Evolutionary conservation across 2,888 invertebrate species (phyloP).

Genomic region (Acronicta alni): DNA sequence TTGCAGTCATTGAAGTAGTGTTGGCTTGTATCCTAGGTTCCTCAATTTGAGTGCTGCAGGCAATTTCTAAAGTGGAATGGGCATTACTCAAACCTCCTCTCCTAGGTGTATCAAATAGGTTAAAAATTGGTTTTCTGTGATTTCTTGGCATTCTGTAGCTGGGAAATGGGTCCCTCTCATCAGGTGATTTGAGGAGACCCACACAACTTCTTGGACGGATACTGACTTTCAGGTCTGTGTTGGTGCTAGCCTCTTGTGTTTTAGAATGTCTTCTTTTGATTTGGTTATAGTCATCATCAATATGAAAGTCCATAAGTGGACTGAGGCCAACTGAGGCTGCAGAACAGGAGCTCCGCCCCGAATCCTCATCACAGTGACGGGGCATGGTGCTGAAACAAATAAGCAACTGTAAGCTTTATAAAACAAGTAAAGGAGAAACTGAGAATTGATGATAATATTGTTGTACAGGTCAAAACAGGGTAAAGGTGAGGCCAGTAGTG

Average conservation of each 20-base stretch:
- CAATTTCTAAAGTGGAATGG: slow-evolving; percentile 83
- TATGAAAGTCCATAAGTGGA: slow-evolving; percentile 72
- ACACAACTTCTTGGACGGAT: slow-evolving; percentile 77
- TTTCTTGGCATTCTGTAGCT: slow-evolving; percentile 74
- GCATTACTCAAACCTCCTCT: slow-evolving; percentile 83
- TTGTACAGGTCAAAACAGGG: too few relatives aligned
- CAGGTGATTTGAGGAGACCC: slow-evolving; percentile 81
- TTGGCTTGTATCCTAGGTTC: slow-evolving; percentile 69
- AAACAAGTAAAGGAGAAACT: too few relatives aligned
- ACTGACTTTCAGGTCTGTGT: slow-evolving; percentile 87
- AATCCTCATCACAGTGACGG: slow-evolving; percentile 84
- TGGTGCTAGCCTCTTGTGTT: slow-evolving; percentile 81
- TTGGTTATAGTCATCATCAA: slow-evolving; percentile 58
- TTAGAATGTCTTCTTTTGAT: slow-evolving; percentile 63
- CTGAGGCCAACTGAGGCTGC: slow-evolving; percentile 80
- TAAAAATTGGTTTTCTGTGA: slow-evolving; percentile 75
- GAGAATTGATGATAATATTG: too few relatives aligned
- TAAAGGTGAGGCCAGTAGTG: too few relatives aligned
- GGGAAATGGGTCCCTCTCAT: slow-evolving; percentile 86
- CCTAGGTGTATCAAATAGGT: slow-evolving; percentile 77
- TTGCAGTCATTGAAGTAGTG: slow-evolving; percentile 76
- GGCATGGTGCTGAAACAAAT: slow-evolving; percentile 74
- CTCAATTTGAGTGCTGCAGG: slow-evolving; percentile 83
- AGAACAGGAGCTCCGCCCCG: slow-evolving; percentile 86
- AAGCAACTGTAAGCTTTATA: neutral